Conservation (phyloP, 2,113 vertebrate species). For the Mirza zaza region DNA sequence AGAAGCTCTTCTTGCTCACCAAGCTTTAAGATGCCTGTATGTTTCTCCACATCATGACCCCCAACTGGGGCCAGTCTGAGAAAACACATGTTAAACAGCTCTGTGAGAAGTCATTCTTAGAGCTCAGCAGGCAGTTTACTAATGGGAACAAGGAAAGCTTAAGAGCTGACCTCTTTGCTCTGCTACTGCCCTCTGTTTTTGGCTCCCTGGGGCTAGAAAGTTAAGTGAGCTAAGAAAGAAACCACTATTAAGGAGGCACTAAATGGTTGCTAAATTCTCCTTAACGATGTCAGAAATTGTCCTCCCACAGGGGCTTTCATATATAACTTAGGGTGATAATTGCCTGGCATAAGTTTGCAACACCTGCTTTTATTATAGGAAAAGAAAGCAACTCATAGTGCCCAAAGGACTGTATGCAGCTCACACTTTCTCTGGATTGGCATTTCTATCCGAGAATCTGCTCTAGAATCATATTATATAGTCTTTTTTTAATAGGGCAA, state of each 20-base stretch:
- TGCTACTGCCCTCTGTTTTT: background rate
- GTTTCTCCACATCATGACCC: background rate
- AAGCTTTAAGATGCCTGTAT: background rate
- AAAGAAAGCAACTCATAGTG: background rate
- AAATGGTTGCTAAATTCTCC: background rate
- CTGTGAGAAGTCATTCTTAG: background rate
- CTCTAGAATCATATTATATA: background rate
- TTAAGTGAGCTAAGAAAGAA: constrained; percentile 6
- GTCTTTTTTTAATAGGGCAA: background rate
- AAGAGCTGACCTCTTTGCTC: background rate
- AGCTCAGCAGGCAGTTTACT: background rate
- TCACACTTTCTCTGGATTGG: background rate
- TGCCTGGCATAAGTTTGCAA: background rate
- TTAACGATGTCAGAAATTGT: background rate
- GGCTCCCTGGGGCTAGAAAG: background rate
- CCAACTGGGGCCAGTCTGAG: background rate
- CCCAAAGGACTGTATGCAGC: background rate
- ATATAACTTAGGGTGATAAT: background rate
- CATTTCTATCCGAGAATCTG: background rate
- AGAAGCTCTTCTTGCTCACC: background rate
- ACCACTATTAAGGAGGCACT: background rate
- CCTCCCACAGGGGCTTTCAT: background rate
- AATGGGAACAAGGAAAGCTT: background rate
- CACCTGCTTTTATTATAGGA: background rate
- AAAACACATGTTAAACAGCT: background rate